These are phyloP conservation scores for Cacatua alba DNA, from an alignment of 2,113 vertebrate genomes.

Conservation along the genomic window DNA sequence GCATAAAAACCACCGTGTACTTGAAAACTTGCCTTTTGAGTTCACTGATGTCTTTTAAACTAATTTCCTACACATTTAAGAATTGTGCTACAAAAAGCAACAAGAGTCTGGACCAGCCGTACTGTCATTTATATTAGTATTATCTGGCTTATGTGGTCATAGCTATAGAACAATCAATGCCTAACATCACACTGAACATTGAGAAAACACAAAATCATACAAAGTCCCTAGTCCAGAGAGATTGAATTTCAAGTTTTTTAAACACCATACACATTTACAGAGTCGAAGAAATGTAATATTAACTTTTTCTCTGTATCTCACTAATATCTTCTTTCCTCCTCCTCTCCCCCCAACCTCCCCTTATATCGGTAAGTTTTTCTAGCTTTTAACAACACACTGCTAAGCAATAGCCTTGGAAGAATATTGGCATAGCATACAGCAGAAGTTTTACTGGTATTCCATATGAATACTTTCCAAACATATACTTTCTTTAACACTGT, in stretches of 20 bases:
- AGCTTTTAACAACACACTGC: background rate
- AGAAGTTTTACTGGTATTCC: background rate
- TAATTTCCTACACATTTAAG: background rate
- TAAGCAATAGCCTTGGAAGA: background rate
- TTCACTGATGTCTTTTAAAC: background rate
- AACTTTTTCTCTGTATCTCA: background rate
- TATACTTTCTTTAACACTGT: background rate
- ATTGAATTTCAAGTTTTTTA: background rate
- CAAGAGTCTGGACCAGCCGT: no score
- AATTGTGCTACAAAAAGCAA: background rate
- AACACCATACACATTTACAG: background rate
- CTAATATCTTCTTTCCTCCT: background rate
- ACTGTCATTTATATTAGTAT: background rate
- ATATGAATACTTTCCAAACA: background rate
- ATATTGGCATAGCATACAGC: background rate
- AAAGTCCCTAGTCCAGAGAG: background rate
- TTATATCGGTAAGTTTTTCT: background rate
- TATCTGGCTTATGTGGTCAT: background rate
- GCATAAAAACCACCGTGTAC: background rate
- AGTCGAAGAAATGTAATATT: background rate
- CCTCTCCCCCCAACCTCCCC: background rate
- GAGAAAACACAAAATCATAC: background rate
- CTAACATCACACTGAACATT: background rate
- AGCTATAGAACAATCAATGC: background rate
- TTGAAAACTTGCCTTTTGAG: background rate